Base-by-base conservation (phyloP, 2,888 invertebrate species). In the Noctua fimbriata region DNA sequence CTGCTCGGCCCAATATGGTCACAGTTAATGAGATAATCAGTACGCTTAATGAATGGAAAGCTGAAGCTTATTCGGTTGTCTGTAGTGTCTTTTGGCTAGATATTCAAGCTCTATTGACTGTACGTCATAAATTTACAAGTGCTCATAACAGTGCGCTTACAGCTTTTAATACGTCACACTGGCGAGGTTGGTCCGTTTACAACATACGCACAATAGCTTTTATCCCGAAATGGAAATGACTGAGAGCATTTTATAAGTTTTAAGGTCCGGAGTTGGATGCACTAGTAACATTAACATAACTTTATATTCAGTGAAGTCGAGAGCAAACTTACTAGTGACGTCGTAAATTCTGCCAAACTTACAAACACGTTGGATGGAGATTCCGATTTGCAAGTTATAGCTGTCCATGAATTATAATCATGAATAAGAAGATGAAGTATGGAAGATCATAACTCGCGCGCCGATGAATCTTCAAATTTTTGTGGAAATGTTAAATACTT, bases 291-390 rank as follows among this genome's bases (percentile, higher is more conserved):
- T 96, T 96, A 94, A 93, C 96, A 96, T 96, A 96, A 96, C 94
- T 96, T 95, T 95, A 94, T 93, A 96, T 96, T 95, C 96, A 95
- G 94, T 93, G 94, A 93, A 93, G 94, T 92, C 91, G 93, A 93
- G 93, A 94, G 92, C 92, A 94, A 95, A 93, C 93, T 96, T 93
- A 93, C 94, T 92, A 92, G 94, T 94, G 94, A 95, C 93, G 92
- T 94, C 96, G 94, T 96, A 96, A 96, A 96, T 96, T 95, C 91
- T 90, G 90, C 87, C 88, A 91, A 96, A 96, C 93, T 96, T 95
- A 93, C 95, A 95, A 95, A 95, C 94, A 94, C 93, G 92, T 93
- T 92, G 91, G 92, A 93, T 94, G 92, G 92, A 94, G 92, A 94
- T 95, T 94, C 92, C 93, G 93, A 95, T 95, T 95, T 94, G 87